These are phyloP conservation scores for Oreonectes daqikongensis DNA, from an alignment of 2,797 vertebrate species.

Conservation along the genomic window DNA sequence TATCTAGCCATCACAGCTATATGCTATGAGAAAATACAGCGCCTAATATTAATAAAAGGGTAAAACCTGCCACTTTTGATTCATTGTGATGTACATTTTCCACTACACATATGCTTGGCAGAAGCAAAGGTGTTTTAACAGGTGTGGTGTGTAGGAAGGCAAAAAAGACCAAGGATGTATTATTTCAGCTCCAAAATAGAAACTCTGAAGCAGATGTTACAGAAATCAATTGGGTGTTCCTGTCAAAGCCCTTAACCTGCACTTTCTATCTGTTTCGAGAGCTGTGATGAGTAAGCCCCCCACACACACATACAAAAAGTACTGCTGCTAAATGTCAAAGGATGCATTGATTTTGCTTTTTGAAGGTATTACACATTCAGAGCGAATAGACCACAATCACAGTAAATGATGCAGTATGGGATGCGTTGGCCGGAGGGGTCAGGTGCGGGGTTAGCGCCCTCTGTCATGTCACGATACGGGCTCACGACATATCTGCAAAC, in stretches of 20 bases:
- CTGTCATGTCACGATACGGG: not conserved
- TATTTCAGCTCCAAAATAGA: not conserved
- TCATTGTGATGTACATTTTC: not conserved
- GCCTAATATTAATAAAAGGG: too few species aligned
- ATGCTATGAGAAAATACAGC: too few species aligned
- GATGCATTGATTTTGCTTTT: slow-evolving; percentile 31
- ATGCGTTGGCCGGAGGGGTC: not conserved
- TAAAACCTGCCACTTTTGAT: not conserved
- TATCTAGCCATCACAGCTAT: too few species aligned
- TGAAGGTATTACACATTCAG: slow-evolving; percentile 32
- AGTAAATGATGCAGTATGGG: not conserved
- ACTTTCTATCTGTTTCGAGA: slow-evolving; percentile 11
- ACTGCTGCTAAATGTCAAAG: slow-evolving; percentile 12
- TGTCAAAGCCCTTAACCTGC: slow-evolving; percentile 26
- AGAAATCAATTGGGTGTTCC: slow-evolving; percentile 22
- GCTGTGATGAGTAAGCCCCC: slow-evolving; percentile 3
- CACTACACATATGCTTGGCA: not conserved
- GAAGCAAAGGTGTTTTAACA: not conserved
- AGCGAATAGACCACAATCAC: slow-evolving; percentile 27
- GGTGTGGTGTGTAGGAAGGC: not conserved
- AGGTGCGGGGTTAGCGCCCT: not conserved
- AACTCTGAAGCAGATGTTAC: not conserved
- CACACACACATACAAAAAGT: slow-evolving; percentile 6
- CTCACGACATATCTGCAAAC: too few species aligned
- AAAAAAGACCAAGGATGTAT: slow-evolving; percentile 1